Evolutionary conservation across 2,888 invertebrate genomes (phyloP).

Genomic region (Harpalus rufipes): DNA sequence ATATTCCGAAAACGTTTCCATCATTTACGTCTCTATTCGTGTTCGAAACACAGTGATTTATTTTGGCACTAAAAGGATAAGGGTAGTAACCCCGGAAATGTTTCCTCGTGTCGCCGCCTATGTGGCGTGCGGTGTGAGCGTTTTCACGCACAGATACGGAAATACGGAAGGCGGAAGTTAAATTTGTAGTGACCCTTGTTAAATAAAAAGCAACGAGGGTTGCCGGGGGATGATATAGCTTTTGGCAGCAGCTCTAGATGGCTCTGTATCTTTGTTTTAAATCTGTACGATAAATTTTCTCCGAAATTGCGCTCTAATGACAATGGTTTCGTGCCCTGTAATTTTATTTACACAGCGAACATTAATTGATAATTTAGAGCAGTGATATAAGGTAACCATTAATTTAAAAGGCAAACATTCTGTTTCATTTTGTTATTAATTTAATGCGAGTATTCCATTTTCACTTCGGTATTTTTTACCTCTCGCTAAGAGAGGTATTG

Average conservation of each 20-base stretch:
- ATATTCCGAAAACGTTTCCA: neutral
- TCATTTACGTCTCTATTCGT: neutral
- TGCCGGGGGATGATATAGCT: slow-evolving; percentile 12
- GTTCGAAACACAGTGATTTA: neutral
- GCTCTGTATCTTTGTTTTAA: slow-evolving; percentile 30
- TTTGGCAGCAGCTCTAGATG: slow-evolving; percentile 33
- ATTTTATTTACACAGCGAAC: neutral
- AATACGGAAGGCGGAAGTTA: slow-evolving; percentile 37
- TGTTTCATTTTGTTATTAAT: neutral
- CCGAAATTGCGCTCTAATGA: slow-evolving; percentile 20
- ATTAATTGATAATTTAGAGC: slow-evolving; percentile 18
- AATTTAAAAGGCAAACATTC: neutral
- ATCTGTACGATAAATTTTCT: slow-evolving; percentile 35
- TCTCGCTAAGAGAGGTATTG: no score
- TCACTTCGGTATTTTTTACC: no score
- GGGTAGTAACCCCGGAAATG: slow-evolving; percentile 9
- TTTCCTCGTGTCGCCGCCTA: slow-evolving; percentile 11
- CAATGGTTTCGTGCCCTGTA: neutral
- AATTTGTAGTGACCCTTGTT: slow-evolving; percentile 53
- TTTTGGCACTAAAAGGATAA: neutral
- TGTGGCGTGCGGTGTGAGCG: slow-evolving; percentile 1
- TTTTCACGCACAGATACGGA: slow-evolving; percentile 44
- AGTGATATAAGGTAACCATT: neutral
- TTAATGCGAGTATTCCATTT: no score
- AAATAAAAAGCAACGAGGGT: slow-evolving; percentile 40